A percentile compares a stretch with the other conserved stretches of the same genome.
Evolutionary conservation across 2,113 vertebrate genomes (phyloP).

Genomic region (Trematocara unimaculatum): DNA sequence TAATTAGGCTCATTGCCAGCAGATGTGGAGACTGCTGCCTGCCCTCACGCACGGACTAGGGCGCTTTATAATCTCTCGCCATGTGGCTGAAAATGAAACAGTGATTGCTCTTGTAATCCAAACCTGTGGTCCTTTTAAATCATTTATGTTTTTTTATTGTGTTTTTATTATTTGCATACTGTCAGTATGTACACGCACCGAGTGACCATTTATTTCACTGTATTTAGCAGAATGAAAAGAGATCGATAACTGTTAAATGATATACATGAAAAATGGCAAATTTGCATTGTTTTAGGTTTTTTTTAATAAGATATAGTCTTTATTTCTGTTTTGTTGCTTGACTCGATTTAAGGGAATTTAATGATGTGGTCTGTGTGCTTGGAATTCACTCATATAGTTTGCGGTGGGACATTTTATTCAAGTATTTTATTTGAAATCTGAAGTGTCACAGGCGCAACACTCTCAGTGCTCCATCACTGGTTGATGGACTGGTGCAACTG

Average conservation of each 20-base stretch:
- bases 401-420: not conserved
- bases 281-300: not conserved
- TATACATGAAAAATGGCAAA: not conserved
- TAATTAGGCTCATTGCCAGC: not conserved
- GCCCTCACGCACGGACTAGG: not conserved
- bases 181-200: not conserved
- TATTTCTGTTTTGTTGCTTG: rapidly evolving
- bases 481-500: not conserved
- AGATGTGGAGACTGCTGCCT: not conserved
- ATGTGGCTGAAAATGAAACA: not conserved
- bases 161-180: not conserved
- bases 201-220: not conserved
- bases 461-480: not conserved
- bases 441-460: not conserved
- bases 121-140: not conserved
- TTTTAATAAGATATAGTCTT: not conserved
- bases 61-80: not conserved
- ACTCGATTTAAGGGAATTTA: not conserved
- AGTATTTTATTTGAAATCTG: not conserved
- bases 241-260: not conserved
- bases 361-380: not conserved
- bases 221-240: not conserved
- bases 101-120: not conserved
- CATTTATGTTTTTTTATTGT: not conserved
- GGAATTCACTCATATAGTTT: not conserved